These are phyloP conservation scores for Ptilonorhynchus violaceus DNA, from an alignment of 2,113 vertebrate genomes.

Conservation along the genomic window DNA sequence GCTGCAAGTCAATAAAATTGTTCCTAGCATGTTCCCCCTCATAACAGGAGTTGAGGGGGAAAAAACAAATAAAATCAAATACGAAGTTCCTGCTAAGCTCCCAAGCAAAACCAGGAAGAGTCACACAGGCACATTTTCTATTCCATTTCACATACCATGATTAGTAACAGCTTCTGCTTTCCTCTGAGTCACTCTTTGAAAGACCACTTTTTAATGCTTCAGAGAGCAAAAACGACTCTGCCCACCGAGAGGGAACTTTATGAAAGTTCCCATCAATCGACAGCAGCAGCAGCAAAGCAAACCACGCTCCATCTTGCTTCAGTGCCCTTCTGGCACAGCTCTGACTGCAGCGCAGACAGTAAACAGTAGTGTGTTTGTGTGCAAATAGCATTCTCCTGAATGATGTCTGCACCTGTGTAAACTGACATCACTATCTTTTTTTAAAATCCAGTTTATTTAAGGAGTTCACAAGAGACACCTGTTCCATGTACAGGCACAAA, in stretches of 20 bases:
- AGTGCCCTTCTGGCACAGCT: constrained; percentile 60
- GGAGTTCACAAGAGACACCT: constrained; percentile 68
- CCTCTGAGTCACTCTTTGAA: neutral
- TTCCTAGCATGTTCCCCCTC: neutral
- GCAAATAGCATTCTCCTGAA: constrained; percentile 69
- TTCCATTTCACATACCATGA: neutral
- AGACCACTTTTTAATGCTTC: neutral
- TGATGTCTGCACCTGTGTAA: constrained; percentile 73
- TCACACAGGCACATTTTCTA: neutral
- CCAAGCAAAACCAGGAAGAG: neutral
- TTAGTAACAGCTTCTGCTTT: constrained; percentile 12
- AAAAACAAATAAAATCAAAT: neutral
- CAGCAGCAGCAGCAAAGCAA: constrained; percentile 47
- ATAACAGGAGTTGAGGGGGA: neutral
- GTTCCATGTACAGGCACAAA: constrained; percentile 44
- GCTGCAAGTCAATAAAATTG: neutral
- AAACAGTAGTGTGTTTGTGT: constrained; percentile 64
- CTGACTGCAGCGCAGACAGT: constrained; percentile 51
- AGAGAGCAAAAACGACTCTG: neutral
- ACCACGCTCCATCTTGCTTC: constrained; percentile 42
- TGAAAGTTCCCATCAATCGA: constrained; percentile 40
- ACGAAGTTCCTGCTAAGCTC: neutral
- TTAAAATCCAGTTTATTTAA: constrained; percentile 54
- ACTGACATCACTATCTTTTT: constrained; percentile 60
- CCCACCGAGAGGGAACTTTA: neutral